Percentiles rank a stretch among this genome's conserved stretches.
phyloP scores from a whole-genome alignment of 1,140 invertebrate genomes.

The Chrysoperla carnea region DNA sequence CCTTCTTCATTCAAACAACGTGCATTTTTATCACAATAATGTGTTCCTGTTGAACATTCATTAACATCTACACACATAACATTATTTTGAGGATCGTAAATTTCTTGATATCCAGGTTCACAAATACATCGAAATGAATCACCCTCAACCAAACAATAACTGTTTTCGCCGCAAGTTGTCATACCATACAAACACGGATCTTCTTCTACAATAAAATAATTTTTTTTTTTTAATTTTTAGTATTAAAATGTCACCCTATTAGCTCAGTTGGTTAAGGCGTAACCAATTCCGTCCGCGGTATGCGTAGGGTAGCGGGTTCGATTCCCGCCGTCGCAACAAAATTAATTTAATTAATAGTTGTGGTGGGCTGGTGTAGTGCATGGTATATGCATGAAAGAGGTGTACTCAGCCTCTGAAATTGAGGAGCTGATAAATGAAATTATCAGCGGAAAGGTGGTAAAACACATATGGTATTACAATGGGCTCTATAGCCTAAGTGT shows the following conservation, averaged over 20 bases:
- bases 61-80: constrained; percentile 63
- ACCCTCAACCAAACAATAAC: constrained; percentile 61
- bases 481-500: too few species aligned
- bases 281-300: too few species aligned
- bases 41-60: constrained; percentile 58
- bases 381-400: too few species aligned
- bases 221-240: background rate
- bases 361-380: too few species aligned
- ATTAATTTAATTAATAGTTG: too few species aligned
- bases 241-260: background rate
- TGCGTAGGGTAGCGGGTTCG: too few species aligned
- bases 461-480: too few species aligned
- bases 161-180: constrained; percentile 54
- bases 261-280: too few species aligned
- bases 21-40: constrained; percentile 66
- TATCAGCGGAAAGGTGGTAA: too few species aligned
- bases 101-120: constrained; percentile 46
- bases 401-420: too few species aligned
- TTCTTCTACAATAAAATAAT: constrained; percentile 23
- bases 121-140: constrained; percentile 56
- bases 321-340: too few species aligned
- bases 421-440: too few species aligned
- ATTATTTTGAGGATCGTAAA: constrained; percentile 32
- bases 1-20: constrained; percentile 70
- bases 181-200: constrained; percentile 71